Conservation (phyloP, 2,797 vertebrate species). For the Pelobates cultripes region DNA sequence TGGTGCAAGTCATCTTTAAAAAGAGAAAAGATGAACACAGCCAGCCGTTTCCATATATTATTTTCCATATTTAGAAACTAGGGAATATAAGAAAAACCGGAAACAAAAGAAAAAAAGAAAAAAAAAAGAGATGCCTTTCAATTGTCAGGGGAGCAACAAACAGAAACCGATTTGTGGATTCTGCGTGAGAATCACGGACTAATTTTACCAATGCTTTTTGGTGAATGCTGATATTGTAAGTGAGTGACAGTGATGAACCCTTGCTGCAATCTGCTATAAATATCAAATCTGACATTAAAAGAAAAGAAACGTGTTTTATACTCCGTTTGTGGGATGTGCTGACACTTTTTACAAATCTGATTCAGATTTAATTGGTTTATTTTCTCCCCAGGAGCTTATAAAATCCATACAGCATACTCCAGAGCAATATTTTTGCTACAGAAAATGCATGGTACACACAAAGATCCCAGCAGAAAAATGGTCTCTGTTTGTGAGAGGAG, state of each 20-base stretch:
- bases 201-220: conserved; percentile 30
- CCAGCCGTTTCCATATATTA: too few species aligned
- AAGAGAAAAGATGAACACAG: too few species aligned
- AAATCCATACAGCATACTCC: background rate
- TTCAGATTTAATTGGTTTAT: conserved; percentile 30
- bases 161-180: background rate
- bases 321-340: background rate
- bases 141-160: too few species aligned
- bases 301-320: background rate
- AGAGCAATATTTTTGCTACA: background rate
- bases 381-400: conserved; percentile 16
- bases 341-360: conserved; percentile 30
- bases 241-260: conserved; percentile 18
- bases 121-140: too few species aligned
- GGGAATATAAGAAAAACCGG: too few species aligned
- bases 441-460: too few species aligned
- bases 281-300: background rate
- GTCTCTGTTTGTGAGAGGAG: too few species aligned
- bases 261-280: conserved; percentile 12
- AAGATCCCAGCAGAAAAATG: too few species aligned
- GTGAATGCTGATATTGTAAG: conserved; percentile 20
- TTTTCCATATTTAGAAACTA: too few species aligned
- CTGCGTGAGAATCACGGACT: conserved; percentile 18
- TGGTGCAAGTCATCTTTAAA: too few species aligned
- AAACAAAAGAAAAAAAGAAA: too few species aligned